These are phyloP conservation scores for Psittacula derbiana DNA, from an alignment of 2,797 vertebrate species.

Conservation along the genomic window DNA sequence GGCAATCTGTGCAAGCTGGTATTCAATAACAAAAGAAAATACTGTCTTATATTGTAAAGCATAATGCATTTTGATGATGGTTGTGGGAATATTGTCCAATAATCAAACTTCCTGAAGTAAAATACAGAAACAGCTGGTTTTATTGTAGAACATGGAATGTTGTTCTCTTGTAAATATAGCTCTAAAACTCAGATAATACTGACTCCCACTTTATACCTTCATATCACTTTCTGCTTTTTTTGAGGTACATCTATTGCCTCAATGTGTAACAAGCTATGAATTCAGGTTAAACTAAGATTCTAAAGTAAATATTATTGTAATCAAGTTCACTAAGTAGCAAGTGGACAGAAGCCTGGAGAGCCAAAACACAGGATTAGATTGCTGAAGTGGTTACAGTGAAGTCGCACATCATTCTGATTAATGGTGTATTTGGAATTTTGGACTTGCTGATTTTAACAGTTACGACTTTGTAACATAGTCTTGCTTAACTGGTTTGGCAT, in stretches of 20 bases:
- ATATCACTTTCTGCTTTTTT: not conserved
- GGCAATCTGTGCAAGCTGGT: not conserved
- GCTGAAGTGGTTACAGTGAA: not conserved
- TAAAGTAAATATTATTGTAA: not conserved
- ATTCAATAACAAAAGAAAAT: not conserved
- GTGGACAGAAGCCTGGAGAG: not conserved
- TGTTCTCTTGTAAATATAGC: accelerated
- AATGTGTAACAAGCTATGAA: not conserved
- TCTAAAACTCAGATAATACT: not conserved
- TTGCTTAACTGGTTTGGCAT: not conserved
- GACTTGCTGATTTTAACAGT: not conserved
- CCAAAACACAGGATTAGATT: not conserved
- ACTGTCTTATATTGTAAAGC: not conserved
- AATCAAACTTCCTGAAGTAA: not conserved
- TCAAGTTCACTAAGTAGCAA: not conserved
- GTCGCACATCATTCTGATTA: not conserved
- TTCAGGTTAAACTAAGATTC: not conserved
- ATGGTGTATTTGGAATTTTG: not conserved
- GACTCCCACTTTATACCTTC: not conserved
- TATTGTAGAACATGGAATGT: not conserved
- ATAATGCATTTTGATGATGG: not conserved
- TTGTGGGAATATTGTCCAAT: not conserved
- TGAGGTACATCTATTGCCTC: not conserved
- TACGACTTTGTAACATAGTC: not conserved
- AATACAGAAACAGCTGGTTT: not conserved